Percentiles rank a stretch among this genome's conserved stretches.
Conservation (phyloP, 92 coral and sea anemone species). For the Anthopleura xanthogrammica region DNA sequence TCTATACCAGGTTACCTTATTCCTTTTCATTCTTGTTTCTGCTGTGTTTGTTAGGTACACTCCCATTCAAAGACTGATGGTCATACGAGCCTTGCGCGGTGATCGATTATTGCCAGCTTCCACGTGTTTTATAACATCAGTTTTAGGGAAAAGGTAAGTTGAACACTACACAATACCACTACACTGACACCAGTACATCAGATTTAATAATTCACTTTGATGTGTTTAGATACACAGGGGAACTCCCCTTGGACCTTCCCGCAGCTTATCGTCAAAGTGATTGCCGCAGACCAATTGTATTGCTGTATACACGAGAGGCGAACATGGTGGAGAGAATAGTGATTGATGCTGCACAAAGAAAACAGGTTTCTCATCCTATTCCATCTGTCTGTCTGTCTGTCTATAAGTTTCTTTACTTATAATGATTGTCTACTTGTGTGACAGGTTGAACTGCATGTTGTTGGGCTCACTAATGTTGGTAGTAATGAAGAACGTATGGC, state of each 20-base stretch:
- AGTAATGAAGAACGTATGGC: slow-evolving; percentile 83
- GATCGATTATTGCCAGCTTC: slow-evolving; percentile 88
- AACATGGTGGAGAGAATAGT: slow-evolving; percentile 88
- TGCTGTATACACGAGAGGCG: slow-evolving; percentile 86
- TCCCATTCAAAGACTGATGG: slow-evolving; percentile 94
- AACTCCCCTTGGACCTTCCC: slow-evolving; percentile 86
- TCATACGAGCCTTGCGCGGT: slow-evolving; percentile 89
- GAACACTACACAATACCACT: not conserved
- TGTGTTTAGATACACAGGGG: slow-evolving; percentile 73
- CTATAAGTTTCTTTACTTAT: not conserved
- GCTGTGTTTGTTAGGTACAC: slow-evolving; percentile 55
- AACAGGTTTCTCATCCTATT: slow-evolving; percentile 62
- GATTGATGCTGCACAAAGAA: slow-evolving; percentile 76
- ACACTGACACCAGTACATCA: not conserved
- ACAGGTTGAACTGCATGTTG: slow-evolving; percentile 86
- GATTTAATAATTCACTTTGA: not conserved
- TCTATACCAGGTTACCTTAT: too few species aligned
- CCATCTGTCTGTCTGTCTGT: not conserved
- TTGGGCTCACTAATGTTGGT: slow-evolving; percentile 77
- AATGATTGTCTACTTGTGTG: not conserved
- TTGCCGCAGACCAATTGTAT: slow-evolving; percentile 84
- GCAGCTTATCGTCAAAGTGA: slow-evolving; percentile 97
- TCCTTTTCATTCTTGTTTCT: not conserved
- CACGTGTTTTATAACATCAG: slow-evolving; percentile 87
- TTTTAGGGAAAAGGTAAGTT: slow-evolving; percentile 86